Evolutionary conservation across 2,113 vertebrate genomes (phyloP), one percentile per base, ranked within the genome.

Genomic region (Silurus glanis): DNA sequence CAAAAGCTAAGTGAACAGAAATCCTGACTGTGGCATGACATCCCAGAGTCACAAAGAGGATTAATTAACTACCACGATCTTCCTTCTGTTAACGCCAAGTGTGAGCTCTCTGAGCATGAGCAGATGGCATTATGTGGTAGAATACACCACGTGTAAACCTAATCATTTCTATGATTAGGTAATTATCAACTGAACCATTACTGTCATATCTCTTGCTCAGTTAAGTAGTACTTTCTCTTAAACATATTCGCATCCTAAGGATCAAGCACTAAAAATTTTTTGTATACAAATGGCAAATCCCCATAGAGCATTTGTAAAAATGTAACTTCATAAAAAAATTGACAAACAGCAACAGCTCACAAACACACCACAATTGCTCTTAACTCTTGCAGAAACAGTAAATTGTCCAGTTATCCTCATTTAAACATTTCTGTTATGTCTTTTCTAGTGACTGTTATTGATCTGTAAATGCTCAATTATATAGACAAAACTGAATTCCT

Each of bases 11-110:
- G 55, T 23, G 53, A 56, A 66, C 45, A 45, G 55, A 75, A 64
- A 55, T 62, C 16, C 79, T 85, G 61, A 85, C 74, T 76, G 78
- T 59, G 78, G 66, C 56, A 49, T 84, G 84, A 85, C 49, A 28
- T 67, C 59, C 69, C 64, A 74, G 49, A 64, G 76, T 25, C 71
- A 80, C 45, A 80, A 62, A 83, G 72, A 71, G 49, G 55, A 86
- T 88, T 64, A 88, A 75, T 67, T 74, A 67, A 85, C 85, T 62
- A 83, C 81, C 47, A 56, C 55, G n/a, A 80, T 71, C 59, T 83
- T 47, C 69, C 67, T 88, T 51, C 69, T 64, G 67, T 53, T 53
- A 81, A 53, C 25, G 5, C 45, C 16, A 67, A 49, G 53, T 71
- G 66, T 17, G 13, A 58, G 74, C 16, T 59, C 1, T 4, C 66